A percentile compares a stretch with the other conserved stretches of the same genome.
Conservation (phyloP, 2,113 vertebrate genomes). For the Antigone vipio region DNA sequence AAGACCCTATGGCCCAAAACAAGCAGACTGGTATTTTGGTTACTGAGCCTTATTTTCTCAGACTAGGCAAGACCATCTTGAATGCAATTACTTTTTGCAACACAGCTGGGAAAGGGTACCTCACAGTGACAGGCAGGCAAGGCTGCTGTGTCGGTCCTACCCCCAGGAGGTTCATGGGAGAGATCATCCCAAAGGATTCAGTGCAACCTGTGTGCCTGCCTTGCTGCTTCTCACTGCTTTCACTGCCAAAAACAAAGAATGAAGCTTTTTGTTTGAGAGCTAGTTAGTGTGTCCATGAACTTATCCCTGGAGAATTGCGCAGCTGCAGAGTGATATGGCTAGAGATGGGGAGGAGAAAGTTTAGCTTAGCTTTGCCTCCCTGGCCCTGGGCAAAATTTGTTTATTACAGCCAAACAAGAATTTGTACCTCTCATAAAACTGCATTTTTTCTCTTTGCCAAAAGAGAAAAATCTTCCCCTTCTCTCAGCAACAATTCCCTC, state of each 20-base stretch:
- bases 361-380: slow-evolving; percentile 20
- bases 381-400: slow-evolving; percentile 36
- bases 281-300: slow-evolving; percentile 42
- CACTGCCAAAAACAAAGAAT: slow-evolving; percentile 60
- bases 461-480: background rate
- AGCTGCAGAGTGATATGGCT: slow-evolving; percentile 50
- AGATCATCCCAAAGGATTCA: slow-evolving; percentile 19
- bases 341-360: slow-evolving; percentile 25
- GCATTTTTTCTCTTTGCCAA: background rate
- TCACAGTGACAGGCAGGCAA: background rate
- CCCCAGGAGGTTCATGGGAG: slow-evolving; percentile 7
- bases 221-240: background rate
- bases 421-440: background rate
- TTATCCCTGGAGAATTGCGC: slow-evolving; percentile 49
- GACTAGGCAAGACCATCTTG: background rate
- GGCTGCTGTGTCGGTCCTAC: background rate
- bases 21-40: background rate
- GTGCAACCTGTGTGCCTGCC: slow-evolving; percentile 36
- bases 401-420: slow-evolving; percentile 13
- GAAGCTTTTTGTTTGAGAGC: slow-evolving; percentile 46
- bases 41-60: background rate
- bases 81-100: background rate
- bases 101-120: background rate
- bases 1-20: background rate
- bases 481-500: background rate